phyloP scores from a whole-genome alignment of 2,113 vertebrate genomes.

The Acanthochromis polyacanthus region DNA sequence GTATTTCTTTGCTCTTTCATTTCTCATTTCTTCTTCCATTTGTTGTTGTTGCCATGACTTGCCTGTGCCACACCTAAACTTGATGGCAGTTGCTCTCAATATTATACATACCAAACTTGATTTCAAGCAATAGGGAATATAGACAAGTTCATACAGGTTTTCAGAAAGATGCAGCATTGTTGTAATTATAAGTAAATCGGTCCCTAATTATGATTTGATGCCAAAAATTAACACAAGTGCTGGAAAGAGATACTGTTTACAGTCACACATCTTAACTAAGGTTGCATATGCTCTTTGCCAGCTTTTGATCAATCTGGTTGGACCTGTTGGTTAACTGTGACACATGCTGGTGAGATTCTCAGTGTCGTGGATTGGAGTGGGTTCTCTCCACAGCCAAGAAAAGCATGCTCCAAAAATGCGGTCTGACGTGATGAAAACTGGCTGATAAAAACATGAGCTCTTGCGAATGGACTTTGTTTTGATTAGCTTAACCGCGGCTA shows the following conservation, averaged over 20 bases:
- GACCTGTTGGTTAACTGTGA: conserved; percentile 54
- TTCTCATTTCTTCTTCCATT: neutral
- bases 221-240: neutral
- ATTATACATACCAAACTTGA: neutral
- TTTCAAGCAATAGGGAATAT: neutral
- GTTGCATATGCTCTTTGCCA: neutral
- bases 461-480: neutral
- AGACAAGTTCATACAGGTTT: conserved; percentile 3
- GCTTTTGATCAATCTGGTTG: conserved; percentile 30
- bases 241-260: neutral
- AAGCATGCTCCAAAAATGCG: neutral
- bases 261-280: neutral
- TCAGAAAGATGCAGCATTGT: neutral
- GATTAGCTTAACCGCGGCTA: neutral
- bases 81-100: neutral
- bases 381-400: neutral
- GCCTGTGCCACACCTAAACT: neutral
- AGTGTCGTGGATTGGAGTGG: neutral
- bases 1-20: neutral
- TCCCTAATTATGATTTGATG: too few relatives aligned
- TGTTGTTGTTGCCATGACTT: neutral
- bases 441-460: neutral
- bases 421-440: neutral
- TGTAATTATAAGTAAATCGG: neutral
- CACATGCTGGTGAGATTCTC: neutral